Evolutionary conservation across 1,140 invertebrate species (phyloP).

Genomic region (Ceratina japonica): DNA sequence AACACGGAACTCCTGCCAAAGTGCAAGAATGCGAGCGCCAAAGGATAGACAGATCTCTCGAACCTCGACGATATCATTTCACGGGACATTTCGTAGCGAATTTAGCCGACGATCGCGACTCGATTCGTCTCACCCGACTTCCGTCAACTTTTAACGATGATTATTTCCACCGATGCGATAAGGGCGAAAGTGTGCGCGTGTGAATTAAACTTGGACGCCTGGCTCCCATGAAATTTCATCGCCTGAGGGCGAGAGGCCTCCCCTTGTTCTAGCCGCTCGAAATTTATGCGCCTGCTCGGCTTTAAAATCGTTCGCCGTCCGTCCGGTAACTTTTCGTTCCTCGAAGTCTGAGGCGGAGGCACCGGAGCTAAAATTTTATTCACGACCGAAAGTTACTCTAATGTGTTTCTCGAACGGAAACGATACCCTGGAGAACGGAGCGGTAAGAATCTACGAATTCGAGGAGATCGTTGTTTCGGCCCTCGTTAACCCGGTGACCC

Average conservation of each 20-base stretch:
- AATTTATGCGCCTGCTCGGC: neutral
- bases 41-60: too few relatives aligned
- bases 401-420: neutral
- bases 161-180: neutral
- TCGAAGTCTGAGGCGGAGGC: too few relatives aligned
- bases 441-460: neutral
- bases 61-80: too few relatives aligned
- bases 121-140: too few relatives aligned
- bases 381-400: neutral
- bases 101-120: too few relatives aligned
- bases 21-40: too few relatives aligned
- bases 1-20: too few relatives aligned
- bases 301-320: neutral
- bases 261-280: neutral
- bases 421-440: neutral
- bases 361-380: neutral
- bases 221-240: neutral
- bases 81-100: too few relatives aligned
- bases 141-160: neutral
- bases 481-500: conserved; percentile 24
- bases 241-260: neutral
- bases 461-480: conserved; percentile 1
- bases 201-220: neutral
- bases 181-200: too few relatives aligned
- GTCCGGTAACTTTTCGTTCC: too few relatives aligned